Conservation (phyloP, 2,797 vertebrate genomes). For the Anguilla marmorata region DNA sequence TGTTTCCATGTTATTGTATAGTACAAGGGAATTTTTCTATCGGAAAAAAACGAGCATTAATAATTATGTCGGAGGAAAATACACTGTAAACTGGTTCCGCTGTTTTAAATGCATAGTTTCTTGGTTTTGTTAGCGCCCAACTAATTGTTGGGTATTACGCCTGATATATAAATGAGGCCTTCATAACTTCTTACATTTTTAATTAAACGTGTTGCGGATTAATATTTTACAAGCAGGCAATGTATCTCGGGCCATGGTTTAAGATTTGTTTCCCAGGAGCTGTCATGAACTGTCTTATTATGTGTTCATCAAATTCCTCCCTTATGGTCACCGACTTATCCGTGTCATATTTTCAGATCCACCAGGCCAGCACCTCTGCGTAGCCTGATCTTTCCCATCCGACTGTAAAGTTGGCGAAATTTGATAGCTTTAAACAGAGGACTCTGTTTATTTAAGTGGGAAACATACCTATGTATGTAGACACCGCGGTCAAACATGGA, state of each 20-base stretch:
- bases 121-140: slow-evolving; percentile 74
- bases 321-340: slow-evolving; percentile 63
- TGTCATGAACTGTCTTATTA: slow-evolving; percentile 74
- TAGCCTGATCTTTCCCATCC: not conserved
- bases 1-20: not conserved
- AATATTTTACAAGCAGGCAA: slow-evolving; percentile 80
- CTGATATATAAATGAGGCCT: slow-evolving; percentile 70
- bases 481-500: slow-evolving; percentile 63
- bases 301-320: slow-evolving; percentile 77
- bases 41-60: slow-evolving; percentile 76
- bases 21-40: slow-evolving; percentile 61
- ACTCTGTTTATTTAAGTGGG: slow-evolving; percentile 54
- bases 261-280: slow-evolving; percentile 67
- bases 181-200: slow-evolving; percentile 72
- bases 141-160: slow-evolving; percentile 53
- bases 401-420: not conserved
- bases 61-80: slow-evolving; percentile 75
- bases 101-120: slow-evolving; percentile 72
- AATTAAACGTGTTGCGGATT: slow-evolving; percentile 77
- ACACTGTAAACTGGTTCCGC: slow-evolving; percentile 54
- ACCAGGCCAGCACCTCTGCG: not conserved
- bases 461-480: slow-evolving; percentile 76
- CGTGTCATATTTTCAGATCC: not conserved
- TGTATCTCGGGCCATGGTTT: slow-evolving; percentile 72
- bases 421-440: not conserved